Evolutionary conservation across 2,888 invertebrate species (phyloP).

Genomic region (Tetramorium bicarinatum): DNA sequence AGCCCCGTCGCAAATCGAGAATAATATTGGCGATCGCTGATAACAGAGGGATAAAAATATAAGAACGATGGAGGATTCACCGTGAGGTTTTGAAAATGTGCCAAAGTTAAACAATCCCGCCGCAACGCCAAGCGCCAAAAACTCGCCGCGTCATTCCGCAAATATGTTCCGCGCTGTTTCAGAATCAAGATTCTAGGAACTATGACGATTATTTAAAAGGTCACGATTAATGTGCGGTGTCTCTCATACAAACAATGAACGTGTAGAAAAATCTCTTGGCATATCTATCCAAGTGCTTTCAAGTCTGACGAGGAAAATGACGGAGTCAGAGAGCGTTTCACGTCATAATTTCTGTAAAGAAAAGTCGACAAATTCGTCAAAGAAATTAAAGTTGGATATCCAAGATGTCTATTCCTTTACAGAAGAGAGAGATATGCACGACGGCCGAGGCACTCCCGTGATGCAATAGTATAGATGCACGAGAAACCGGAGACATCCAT

Average conservation of each 20-base stretch:
- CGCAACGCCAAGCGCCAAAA: conserved; percentile 23
- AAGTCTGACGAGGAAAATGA: not conserved
- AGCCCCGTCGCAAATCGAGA: conserved; percentile 13
- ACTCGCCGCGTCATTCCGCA: conserved; percentile 3
- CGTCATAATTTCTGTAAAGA: not conserved
- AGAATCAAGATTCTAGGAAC: conserved; percentile 3
- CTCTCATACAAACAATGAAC: not conserved
- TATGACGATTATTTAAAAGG: not conserved
- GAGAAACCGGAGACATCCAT: conserved; percentile 79
- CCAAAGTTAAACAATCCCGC: conserved; percentile 27
- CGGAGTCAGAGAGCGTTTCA: not conserved
- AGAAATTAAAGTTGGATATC: conserved; percentile 29
- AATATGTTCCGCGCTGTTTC: conserved; percentile 28
- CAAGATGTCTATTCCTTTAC: not conserved
- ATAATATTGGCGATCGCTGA: conserved; percentile 29
- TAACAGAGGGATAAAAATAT: not conserved
- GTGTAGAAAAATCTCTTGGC: not conserved
- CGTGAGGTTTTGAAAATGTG: conserved; percentile 19
- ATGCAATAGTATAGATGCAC: conserved; percentile 59
- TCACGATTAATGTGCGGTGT: not conserved
- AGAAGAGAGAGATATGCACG: conserved; percentile 28
- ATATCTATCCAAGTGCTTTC: not conserved
- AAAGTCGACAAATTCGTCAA: conserved; percentile 19
- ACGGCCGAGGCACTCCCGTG: conserved; percentile 50
- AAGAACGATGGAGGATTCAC: not conserved